Conservation (phyloP, 2,888 invertebrate species). For the Lapara coniferarum region DNA sequence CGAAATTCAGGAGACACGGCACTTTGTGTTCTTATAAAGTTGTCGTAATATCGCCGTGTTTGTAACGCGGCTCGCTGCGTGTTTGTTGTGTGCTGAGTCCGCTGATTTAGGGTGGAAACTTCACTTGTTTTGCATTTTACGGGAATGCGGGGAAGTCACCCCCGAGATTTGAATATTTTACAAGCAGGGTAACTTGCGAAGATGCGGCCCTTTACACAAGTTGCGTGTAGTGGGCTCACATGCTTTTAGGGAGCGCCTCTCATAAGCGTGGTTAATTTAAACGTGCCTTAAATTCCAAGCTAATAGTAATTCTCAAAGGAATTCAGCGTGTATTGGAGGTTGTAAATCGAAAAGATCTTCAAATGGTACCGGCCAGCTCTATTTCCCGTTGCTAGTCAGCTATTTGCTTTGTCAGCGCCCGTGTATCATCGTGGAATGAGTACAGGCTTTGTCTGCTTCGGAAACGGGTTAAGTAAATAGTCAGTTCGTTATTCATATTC, state of each 20-base stretch:
- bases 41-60: constrained; percentile 70
- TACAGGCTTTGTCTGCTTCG: constrained; percentile 59
- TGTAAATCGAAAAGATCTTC: constrained; percentile 13
- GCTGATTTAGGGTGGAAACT: constrained; percentile 77
- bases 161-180: constrained; percentile 78
- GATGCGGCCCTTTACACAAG: constrained; percentile 68
- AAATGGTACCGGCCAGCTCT: constrained; percentile 52
- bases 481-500: constrained; percentile 64
- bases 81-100: constrained; percentile 56
- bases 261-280: constrained; percentile 48
- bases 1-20: constrained; percentile 1
- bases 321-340: background rate
- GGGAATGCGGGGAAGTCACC: constrained; percentile 70
- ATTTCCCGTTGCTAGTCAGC: constrained; percentile 60
- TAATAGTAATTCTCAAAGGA: background rate
- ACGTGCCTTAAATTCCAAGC: constrained; percentile 40
- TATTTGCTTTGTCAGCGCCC: constrained; percentile 62
- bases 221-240: constrained; percentile 56
- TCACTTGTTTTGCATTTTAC: constrained; percentile 79
- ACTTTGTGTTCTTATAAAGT: constrained; percentile 54
- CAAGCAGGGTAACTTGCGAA: constrained; percentile 68
- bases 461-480: constrained; percentile 78
- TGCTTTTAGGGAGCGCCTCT: constrained; percentile 41
- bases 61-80: constrained; percentile 53
- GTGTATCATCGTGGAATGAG: constrained; percentile 55